Conservation (phyloP, 2,888 invertebrate species). For the Diarsia dahlii region DNA sequence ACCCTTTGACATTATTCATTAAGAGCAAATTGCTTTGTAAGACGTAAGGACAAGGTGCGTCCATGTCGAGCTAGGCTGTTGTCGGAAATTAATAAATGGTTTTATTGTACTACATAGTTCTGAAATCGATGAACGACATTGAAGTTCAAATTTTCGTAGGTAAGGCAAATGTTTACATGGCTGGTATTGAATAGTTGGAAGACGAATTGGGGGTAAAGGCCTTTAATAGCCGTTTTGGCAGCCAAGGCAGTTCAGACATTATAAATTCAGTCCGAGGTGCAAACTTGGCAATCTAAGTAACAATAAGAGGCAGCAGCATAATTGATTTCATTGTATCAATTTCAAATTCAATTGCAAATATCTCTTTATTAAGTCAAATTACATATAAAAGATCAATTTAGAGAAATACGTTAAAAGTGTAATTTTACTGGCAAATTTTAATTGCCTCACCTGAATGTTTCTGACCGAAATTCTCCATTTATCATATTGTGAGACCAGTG, state of each 20-base stretch:
- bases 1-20: constrained; percentile 74
- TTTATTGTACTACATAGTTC: constrained; percentile 37
- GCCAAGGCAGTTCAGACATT: constrained; percentile 32
- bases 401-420: constrained; percentile 19
- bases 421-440: constrained; percentile 39
- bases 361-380: constrained; percentile 3
- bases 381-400: constrained; percentile 19
- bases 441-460: constrained; percentile 36
- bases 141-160: constrained; percentile 19
- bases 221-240: constrained; percentile 45
- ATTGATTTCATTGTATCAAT: constrained; percentile 14
- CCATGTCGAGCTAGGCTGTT: constrained; percentile 29
- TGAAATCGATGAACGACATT: constrained; percentile 4
- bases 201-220: constrained; percentile 27
- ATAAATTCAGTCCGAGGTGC: constrained; percentile 44
- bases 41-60: constrained; percentile 47
- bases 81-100: constrained; percentile 54
- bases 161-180: constrained; percentile 13
- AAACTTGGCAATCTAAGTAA: constrained; percentile 36
- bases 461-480: constrained; percentile 45
- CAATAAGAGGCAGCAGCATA: constrained; percentile 6
- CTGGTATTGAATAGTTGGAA: constrained; percentile 46
- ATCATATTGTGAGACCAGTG: constrained; percentile 50
- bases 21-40: constrained; percentile 72
- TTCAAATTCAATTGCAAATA: constrained; percentile 16